These are phyloP conservation scores for Aldrovandia affinis DNA, from an alignment of 2,797 vertebrate species.

Conservation along the genomic window DNA sequence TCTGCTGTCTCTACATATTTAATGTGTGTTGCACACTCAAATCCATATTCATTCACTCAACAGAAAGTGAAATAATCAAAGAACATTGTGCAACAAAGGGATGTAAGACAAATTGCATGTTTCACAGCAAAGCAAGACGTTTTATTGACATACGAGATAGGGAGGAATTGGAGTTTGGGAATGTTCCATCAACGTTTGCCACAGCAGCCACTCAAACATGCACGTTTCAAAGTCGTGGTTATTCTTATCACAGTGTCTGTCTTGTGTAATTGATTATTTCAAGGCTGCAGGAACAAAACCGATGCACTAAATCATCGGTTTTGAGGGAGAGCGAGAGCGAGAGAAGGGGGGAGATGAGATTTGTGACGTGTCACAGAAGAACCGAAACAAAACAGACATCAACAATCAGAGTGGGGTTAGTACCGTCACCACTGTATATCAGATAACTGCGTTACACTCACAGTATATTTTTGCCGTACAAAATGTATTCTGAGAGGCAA, in stretches of 20 bases:
- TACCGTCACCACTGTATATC: neutral
- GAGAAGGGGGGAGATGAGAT: neutral
- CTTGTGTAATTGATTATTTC: neutral
- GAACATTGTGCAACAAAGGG: no score
- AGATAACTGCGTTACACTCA: neutral
- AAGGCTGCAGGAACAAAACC: neutral
- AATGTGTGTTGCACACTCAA: no score
- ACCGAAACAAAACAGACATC: neutral
- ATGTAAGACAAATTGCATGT: neutral
- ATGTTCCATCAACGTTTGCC: neutral
- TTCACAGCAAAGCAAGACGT: neutral
- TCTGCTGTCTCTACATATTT: no score
- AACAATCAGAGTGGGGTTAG: neutral
- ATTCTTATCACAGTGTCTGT: neutral
- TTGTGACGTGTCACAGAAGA: neutral
- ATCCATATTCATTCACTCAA: no score
- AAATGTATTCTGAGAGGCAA: neutral
- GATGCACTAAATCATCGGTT: neutral
- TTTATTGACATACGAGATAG: neutral
- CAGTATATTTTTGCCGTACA: neutral
- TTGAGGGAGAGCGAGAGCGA: neutral
- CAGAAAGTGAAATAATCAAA: no score
- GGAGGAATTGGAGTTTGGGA: neutral
- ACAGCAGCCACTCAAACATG: neutral
- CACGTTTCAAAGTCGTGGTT: neutral